phyloP scores from a whole-genome alignment of 2,797 vertebrate genomes.

The Taenioides sp. region DNA sequence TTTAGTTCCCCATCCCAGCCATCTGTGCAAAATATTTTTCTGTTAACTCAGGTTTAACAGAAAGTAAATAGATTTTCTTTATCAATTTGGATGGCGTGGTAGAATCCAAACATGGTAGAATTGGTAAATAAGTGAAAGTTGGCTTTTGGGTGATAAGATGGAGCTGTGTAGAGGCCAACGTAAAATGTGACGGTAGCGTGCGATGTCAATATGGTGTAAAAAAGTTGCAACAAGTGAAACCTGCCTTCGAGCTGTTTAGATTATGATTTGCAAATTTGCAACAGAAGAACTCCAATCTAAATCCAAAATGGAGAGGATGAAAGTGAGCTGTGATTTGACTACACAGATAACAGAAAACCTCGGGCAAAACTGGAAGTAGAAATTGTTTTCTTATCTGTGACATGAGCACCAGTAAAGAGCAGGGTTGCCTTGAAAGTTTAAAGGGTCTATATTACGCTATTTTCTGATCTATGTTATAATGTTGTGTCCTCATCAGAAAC shows the following conservation, averaged over 20 bases:
- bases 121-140: slow-evolving; percentile 40
- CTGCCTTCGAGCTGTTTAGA: neutral
- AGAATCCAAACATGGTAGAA: slow-evolving; percentile 29
- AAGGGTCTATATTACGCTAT: too few species aligned
- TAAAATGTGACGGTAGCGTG: slow-evolving; percentile 25
- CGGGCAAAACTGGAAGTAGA: slow-evolving; percentile 1
- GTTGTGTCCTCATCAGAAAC: too few species aligned
- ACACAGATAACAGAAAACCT: neutral
- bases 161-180: slow-evolving; percentile 28
- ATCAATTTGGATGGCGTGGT: slow-evolving; percentile 22
- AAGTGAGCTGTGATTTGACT: slow-evolving; percentile 2
- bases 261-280: neutral
- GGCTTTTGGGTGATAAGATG: slow-evolving; percentile 46
- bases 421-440: slow-evolving; percentile 1
- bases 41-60: slow-evolving; percentile 26
- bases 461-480: too few species aligned
- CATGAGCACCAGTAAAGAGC: neutral
- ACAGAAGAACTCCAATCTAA: neutral
- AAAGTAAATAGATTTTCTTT: slow-evolving; percentile 28
- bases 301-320: neutral
- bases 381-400: slow-evolving; percentile 9
- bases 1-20: slow-evolving; percentile 14
- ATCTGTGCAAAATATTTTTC: slow-evolving; percentile 30
- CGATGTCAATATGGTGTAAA: slow-evolving; percentile 19
- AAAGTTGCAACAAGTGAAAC: slow-evolving; percentile 12